These are phyloP conservation scores for Spinus pinus DNA, from an alignment of 2,797 vertebrate species.

Conservation along the genomic window DNA sequence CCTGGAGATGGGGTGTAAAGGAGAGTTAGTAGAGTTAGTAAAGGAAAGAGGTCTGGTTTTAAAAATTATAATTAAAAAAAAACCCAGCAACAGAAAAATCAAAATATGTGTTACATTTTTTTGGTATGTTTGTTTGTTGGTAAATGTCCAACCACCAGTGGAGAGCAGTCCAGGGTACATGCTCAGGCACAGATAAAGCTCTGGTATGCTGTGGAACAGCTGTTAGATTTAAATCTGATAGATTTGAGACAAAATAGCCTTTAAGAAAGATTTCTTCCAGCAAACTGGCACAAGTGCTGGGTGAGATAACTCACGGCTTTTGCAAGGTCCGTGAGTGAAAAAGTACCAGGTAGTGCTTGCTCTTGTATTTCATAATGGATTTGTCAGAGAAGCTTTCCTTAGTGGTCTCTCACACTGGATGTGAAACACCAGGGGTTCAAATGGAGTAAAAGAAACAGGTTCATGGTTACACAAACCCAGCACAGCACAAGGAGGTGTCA, in stretches of 20 bases:
- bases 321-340: neutral
- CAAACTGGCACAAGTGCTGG: neutral
- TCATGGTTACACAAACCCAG: neutral
- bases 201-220: neutral
- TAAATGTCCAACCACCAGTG: slow-evolving; percentile 24
- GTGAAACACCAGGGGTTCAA: neutral
- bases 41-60: neutral
- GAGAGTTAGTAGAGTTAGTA: neutral
- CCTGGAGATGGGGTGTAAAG: neutral
- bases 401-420: neutral
- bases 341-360: neutral
- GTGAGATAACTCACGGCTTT: neutral
- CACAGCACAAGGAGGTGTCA: neutral
- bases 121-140: neutral
- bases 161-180: neutral
- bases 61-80: neutral
- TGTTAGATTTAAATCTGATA: neutral
- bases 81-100: neutral
- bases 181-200: neutral
- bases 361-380: neutral
- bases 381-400: neutral
- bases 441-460: neutral
- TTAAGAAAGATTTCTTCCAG: neutral
- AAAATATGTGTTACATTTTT: neutral
- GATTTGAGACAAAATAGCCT: neutral